These are phyloP conservation scores for Thereva nobilitata DNA, from an alignment of 2,888 invertebrate species.

Conservation along the genomic window DNA sequence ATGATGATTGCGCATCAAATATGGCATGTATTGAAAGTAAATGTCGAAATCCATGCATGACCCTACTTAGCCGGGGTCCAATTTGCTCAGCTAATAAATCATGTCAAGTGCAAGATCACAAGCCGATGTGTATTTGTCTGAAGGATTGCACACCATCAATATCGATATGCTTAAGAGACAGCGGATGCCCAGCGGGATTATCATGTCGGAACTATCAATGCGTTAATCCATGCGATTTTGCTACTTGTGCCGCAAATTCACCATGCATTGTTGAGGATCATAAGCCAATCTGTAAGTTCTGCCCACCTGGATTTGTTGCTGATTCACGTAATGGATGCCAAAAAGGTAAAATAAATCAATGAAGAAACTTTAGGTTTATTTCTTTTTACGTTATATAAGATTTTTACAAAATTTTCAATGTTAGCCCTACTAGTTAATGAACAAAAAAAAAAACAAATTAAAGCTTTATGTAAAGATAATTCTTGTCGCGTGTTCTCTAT, in stretches of 20 bases:
- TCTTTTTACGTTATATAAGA: constrained; percentile 55
- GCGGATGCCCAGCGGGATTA: constrained; percentile 81
- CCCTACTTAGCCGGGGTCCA: constrained; percentile 61
- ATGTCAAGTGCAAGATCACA: constrained; percentile 86
- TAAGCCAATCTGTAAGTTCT: constrained; percentile 94
- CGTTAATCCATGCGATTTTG: constrained; percentile 85
- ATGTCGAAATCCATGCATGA: constrained; percentile 85
- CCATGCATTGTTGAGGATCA: constrained; percentile 95
- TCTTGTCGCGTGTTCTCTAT: constrained; percentile 25
- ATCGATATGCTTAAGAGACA: constrained; percentile 87
- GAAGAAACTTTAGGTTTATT: constrained; percentile 20
- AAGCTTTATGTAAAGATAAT: constrained; percentile 29
- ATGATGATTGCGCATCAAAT: constrained; percentile 84
- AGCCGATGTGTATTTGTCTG: constrained; percentile 82
- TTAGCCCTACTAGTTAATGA: constrained; percentile 4
- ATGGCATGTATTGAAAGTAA: constrained; percentile 81
- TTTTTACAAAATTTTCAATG: constrained; percentile 45
- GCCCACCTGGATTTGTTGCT: constrained; percentile 89
- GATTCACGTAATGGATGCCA: constrained; percentile 92
- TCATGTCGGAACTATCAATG: constrained; percentile 89
- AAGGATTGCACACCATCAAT: constrained; percentile 84
- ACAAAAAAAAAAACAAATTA: constrained; percentile 24
- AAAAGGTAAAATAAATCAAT: constrained; percentile 77
- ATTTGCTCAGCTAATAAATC: constrained; percentile 81
- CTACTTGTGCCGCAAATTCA: constrained; percentile 80